Percentiles rank a stretch among this genome's conserved stretches.
phyloP scores from a whole-genome alignment of 1,140 invertebrate genomes.

The Nomia melanderi region DNA sequence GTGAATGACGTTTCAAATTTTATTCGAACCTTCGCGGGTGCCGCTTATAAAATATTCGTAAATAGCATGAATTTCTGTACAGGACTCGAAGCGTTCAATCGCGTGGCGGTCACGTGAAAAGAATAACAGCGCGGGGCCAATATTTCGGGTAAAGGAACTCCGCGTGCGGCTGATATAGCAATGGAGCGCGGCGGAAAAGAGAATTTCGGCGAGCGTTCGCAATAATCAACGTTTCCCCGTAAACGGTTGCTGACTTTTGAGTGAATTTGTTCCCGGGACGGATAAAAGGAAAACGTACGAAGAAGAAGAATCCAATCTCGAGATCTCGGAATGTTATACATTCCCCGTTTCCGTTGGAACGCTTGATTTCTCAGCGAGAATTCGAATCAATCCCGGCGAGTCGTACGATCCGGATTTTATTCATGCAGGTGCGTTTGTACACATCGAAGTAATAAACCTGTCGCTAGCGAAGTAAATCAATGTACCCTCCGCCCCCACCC shows the following conservation, averaged over 20 bases:
- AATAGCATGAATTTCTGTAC: no score
- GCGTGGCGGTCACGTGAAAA: no score
- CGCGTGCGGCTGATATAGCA: background rate
- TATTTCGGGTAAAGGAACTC: background rate
- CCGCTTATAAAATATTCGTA: no score
- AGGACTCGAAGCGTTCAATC: no score
- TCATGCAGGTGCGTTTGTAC: constrained; percentile 64
- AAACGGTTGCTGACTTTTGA: constrained; percentile 41
- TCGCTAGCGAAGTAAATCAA: constrained; percentile 64
- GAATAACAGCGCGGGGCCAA: background rate
- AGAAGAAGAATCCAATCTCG: constrained; percentile 52
- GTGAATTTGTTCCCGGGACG: constrained; percentile 34
- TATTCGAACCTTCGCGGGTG: no score
- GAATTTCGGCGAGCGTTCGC: constrained; percentile 15
- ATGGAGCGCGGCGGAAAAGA: background rate
- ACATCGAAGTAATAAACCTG: constrained; percentile 64
- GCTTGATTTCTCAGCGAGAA: constrained; percentile 53
- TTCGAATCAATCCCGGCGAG: constrained; percentile 58
- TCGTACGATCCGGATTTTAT: constrained; percentile 62
- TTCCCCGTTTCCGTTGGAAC: constrained; percentile 41
- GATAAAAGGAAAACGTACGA: constrained; percentile 33
- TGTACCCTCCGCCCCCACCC: constrained; percentile 37
- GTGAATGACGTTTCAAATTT: no score
- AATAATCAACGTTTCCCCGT: constrained; percentile 31
- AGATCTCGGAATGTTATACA: constrained; percentile 53